phyloP scores from a whole-genome alignment of 37 sponge, comb jelly and placozoan genomes.

The Halisarca cf. caerulea region DNA sequence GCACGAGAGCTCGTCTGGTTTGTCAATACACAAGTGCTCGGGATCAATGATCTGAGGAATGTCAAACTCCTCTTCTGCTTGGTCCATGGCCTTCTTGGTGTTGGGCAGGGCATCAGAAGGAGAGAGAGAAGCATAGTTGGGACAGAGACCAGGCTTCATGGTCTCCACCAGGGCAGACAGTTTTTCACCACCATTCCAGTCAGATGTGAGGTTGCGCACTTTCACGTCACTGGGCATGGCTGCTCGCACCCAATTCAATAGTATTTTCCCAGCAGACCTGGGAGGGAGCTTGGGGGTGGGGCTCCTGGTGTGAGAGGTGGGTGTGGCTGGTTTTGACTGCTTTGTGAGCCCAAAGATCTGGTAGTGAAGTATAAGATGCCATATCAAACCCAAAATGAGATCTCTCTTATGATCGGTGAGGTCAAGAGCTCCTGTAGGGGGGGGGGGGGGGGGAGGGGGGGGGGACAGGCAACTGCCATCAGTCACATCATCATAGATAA shows the following conservation, averaged over 20 bases:
- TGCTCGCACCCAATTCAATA: constrained; percentile 66
- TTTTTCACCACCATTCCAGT: constrained; percentile 76
- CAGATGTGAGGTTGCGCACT: constrained; percentile 24
- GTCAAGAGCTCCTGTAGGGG: background rate
- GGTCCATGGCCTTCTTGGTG: constrained; percentile 64
- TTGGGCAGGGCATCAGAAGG: constrained; percentile 60
- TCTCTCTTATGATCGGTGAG: background rate
- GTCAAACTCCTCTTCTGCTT: constrained; percentile 72
- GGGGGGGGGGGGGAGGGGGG: too few relatives aligned
- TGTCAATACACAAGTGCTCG: constrained; percentile 38
- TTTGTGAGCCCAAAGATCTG: background rate
- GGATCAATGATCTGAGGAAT: constrained; percentile 25
- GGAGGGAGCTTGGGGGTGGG: background rate
- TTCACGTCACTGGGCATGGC: constrained; percentile 30
- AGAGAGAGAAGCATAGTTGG: constrained; percentile 61
- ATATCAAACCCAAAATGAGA: constrained; percentile 6
- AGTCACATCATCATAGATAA: too few relatives aligned
- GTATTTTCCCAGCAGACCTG: constrained; percentile 60
- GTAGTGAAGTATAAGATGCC: constrained; percentile 11
- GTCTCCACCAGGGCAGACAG: constrained; percentile 72
- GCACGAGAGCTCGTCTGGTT: constrained; percentile 80
- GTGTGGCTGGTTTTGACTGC: too few relatives aligned
- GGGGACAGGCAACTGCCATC: too few relatives aligned
- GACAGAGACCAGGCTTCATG: constrained; percentile 81
- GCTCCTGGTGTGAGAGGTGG: too few relatives aligned